Evolutionary conservation across 1,140 invertebrate genomes (phyloP), one percentile per base, ranked within the genome.

Genomic region (Drosophila prosaltans): DNA sequence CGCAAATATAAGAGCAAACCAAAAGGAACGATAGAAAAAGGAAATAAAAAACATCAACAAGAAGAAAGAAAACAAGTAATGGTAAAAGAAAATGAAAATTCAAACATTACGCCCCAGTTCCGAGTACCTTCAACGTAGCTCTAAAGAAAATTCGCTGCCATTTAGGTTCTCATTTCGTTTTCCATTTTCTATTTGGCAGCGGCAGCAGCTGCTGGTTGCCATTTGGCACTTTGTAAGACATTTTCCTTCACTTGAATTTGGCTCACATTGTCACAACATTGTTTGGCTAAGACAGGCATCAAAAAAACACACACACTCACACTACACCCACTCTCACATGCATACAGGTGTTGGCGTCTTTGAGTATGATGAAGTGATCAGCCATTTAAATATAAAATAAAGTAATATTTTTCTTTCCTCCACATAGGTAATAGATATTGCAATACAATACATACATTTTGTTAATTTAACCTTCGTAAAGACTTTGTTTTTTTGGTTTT

Each of bases 281-380:
- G 73, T 70, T 45, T 54, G 62, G 70, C 70, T 77, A 78, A 69
- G 54, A 60, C 64, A 67, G 16, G 28, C 26, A 51, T 36, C 45
- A 26, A 11, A 39, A 26, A 58, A n/a, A 32, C 45, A 32, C 45
- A 54, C 39, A 54, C 58, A 61, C 41, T 2, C 28, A 30, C 28
- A 30, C 2, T 30, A 30, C 28, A 30, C 28, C 28, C 28, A 30
- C 28, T 2, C 28, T 4, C 28, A 30, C 28, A 30, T 30, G 4
- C 2, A 61, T 75, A 69, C 81, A 85, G 74, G 66, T 81, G 83
- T 62, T 82, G 64, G 55, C 82, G 58, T 72, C 54, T 58, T 76
- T 82, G 72, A 82, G 83, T 88, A 82, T 82, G 80, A 88, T 88
- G 75, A 82, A 86, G 82, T 85, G 75, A 85, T 80, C 74, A 76